Percentiles rank a stretch among this genome's conserved stretches.
phyloP scores from a whole-genome alignment of 2,797 vertebrate species.

The Darevskia mixta region DNA sequence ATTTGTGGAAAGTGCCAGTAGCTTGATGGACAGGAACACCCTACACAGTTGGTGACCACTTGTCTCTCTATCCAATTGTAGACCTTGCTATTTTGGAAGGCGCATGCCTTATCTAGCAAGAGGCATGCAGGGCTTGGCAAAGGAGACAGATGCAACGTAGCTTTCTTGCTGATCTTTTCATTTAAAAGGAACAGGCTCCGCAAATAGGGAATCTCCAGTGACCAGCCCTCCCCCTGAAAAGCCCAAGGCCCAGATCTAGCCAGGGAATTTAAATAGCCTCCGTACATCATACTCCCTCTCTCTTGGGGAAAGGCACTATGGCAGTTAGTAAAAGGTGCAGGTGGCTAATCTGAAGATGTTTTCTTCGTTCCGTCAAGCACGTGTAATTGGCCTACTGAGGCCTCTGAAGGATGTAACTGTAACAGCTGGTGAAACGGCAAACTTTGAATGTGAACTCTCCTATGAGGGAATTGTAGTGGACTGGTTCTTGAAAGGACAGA shows the following conservation, averaged over 20 bases:
- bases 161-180: constrained; percentile 83
- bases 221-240: constrained; percentile 71
- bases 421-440: constrained; percentile 97
- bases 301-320: constrained; percentile 82
- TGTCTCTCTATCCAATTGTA: constrained; percentile 86
- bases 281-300: constrained; percentile 68
- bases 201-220: constrained; percentile 80
- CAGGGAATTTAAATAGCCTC: constrained; percentile 78
- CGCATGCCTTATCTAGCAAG: constrained; percentile 90
- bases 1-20: constrained; percentile 84
- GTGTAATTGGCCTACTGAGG: constrained; percentile 87
- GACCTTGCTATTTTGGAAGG: constrained; percentile 91
- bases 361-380: constrained; percentile 91
- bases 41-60: constrained; percentile 80
- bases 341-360: constrained; percentile 84
- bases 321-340: constrained; percentile 76
- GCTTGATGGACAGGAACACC: constrained; percentile 73
- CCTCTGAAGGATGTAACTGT: constrained; percentile 93
- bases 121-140: constrained; percentile 83
- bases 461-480: constrained; percentile 94
- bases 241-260: constrained; percentile 76
- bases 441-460: constrained; percentile 96
- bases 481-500: constrained; percentile 93
- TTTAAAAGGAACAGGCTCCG: constrained; percentile 82
- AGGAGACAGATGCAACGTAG: constrained; percentile 77